Evolutionary conservation across 2,113 vertebrate species (phyloP), one percentile per base, ranked within the genome.

Genomic region (Pristiophorus japonicus): DNA sequence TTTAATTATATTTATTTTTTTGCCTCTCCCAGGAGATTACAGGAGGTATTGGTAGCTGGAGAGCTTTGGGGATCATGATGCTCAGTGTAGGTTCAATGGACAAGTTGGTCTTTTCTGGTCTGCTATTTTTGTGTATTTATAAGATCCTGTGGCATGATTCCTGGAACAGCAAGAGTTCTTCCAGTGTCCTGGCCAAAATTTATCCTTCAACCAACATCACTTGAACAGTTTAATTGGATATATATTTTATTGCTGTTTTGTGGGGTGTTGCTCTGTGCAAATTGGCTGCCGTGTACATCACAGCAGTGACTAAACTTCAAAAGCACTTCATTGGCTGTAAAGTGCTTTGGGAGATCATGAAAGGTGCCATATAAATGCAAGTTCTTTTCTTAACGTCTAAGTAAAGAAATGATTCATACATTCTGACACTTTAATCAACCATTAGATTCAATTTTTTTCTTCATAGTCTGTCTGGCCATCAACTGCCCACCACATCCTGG

Each of bases 381-480:
- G 27, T 51, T 45, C 22, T 87, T 87, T 8, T 45, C 10, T 55
- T 85, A 38, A 81, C n/a, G 51, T 2, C 27, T 59, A 91, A 59
- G 16, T 4, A n/a, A 45, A 94, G 38, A 67, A 94, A 67, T 94
- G 91, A 94, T 94, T 94, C 63, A 94, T 94, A 42, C 20, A 45
- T 94, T 67, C 38, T 94, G 59, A 22, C 38, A 16, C 6, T n/a
- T 38, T 42, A 63, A 65, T 92, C 34, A 63, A 22, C 88, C 38
- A 63, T 24, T 38, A 92, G 88, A 42, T 63, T 65, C 63, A 65
- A 42, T 42, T 5, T 92, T 63, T 63, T 63, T 63, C 5, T 92
- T 20, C 6, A 10, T 62, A 22, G 34, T 11, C 16, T 10, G 30
- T 65, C 55, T 14, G 1, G 38, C n/a, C 34, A 42, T 38, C 38